These are phyloP conservation scores for Aleiodes testaceus DNA, from an alignment of 2,888 invertebrate genomes.

Conservation along the genomic window DNA sequence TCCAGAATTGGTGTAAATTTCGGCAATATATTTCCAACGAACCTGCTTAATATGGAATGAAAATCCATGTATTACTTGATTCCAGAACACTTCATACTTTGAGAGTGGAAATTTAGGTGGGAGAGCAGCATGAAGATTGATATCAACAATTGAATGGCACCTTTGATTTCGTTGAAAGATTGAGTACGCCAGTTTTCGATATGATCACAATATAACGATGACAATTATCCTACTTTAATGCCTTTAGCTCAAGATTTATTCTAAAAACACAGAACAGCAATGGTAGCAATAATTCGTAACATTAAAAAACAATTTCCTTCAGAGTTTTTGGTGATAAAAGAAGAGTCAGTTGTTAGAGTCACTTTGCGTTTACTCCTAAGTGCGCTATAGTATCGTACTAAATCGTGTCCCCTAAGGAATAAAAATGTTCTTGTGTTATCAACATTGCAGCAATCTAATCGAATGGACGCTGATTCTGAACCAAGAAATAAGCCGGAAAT, in stretches of 20 bases:
- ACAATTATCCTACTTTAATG: constrained; percentile 40
- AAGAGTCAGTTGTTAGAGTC: background rate
- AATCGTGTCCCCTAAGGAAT: no score
- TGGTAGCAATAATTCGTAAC: constrained; percentile 3
- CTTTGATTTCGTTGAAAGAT: constrained; percentile 30
- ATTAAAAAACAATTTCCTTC: constrained; percentile 29
- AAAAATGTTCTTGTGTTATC: background rate
- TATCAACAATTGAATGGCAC: background rate
- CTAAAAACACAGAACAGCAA: constrained; percentile 5
- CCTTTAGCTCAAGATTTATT: constrained; percentile 36
- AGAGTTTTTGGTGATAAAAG: background rate
- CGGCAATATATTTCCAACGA: constrained; percentile 40
- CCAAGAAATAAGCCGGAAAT: background rate
- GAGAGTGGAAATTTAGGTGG: constrained; percentile 46
- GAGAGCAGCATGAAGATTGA: constrained; percentile 36
- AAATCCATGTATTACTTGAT: constrained; percentile 44
- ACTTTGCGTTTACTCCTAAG: background rate
- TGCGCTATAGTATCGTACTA: background rate
- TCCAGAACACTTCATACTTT: constrained; percentile 39
- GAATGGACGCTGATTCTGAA: background rate
- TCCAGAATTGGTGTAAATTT: constrained; percentile 36
- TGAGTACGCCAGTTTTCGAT: constrained; percentile 25
- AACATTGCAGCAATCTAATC: background rate
- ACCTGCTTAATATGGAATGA: constrained; percentile 47
- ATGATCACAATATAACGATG: constrained; percentile 35